Conservation (phyloP, 2,797 vertebrate species). For the Pseudotriccus pelzelni region DNA sequence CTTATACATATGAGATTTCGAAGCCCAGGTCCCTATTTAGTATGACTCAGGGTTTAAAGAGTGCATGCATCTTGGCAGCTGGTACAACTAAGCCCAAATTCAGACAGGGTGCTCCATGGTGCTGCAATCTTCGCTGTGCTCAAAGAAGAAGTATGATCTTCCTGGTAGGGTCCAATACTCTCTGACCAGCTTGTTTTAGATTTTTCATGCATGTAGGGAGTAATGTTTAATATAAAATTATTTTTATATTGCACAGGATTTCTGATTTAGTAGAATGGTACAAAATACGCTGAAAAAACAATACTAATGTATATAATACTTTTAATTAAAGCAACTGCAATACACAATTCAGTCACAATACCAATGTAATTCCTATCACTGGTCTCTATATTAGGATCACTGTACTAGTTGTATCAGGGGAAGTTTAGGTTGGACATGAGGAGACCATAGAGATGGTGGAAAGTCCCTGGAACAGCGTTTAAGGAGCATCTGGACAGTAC, state of each 20-base stretch:
- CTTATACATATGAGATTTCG: neutral
- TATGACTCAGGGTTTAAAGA: neutral
- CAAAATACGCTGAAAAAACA: neutral
- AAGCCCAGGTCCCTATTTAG: neutral
- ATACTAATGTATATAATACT: neutral
- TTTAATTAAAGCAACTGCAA: neutral
- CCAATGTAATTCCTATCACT: neutral
- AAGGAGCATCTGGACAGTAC: accelerated
- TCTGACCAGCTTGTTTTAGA: neutral
- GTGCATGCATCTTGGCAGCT: neutral
- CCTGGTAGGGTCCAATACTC: neutral
- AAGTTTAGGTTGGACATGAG: neutral
- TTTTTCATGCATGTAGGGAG: accelerated
- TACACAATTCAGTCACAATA: neutral
- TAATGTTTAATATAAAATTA: neutral
- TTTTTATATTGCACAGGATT: neutral
- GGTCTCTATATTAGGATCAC: neutral
- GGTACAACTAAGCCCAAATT: neutral
- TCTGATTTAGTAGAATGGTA: neutral
- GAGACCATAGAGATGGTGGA: neutral
- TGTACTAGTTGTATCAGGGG: neutral
- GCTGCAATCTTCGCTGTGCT: neutral
- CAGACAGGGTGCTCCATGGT: neutral
- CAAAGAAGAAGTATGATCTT: neutral
- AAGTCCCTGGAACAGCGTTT: neutral